Base-by-base conservation (phyloP, 2,797 vertebrate genomes). In the Amblyraja radiata region DNA sequence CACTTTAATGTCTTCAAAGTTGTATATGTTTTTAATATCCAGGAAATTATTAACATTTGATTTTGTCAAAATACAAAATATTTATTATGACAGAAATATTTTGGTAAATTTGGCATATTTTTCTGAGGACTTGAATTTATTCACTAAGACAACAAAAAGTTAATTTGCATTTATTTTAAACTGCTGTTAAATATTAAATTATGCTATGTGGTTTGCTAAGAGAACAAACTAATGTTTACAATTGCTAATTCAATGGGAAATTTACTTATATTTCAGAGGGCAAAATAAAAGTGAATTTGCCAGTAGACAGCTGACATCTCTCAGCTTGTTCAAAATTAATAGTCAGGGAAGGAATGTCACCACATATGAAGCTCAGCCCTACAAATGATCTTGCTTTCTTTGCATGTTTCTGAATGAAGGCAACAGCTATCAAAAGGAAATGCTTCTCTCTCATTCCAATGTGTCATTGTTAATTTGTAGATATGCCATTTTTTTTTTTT, bases 391-490 rank as follows among this genome's bases (percentile, higher is more conserved):
- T 25, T 25, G 54, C 68, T 54, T 95, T 96, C 95, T 95, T 95
- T 96, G 95, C 96, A 95, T 97, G 96, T 96, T 96, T 96, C 95
- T 95, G 95, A 95, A 95, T 23, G 94, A 46, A 96, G 95, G 95
- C 96, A 96, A 95, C 95, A 96, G 94, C 95, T 96, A 94, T 97
- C 96, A 97, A 97, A 96, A 95, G 96, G 96, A 97, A 97, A 96
- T 97, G 36, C 97, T 96, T 96, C 96, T 92, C 96, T 95, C 95
- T 96, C 76, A 93, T 96, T 96, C 88, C 68, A 91, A 65, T 91
- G 65, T 95, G 95, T 97, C 96, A 95, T 94, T 97, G 95, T 74
- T 95, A 93, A 95, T 97, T 98, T 98, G 97, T 98, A 98, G 96
- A 98, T 94, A 32, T 94, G 88, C 96, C 96, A 97, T 32, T 32